These are phyloP conservation scores for Arvicanthis niloticus DNA, from an alignment of 2,113 vertebrate genomes.

Conservation along the genomic window DNA sequence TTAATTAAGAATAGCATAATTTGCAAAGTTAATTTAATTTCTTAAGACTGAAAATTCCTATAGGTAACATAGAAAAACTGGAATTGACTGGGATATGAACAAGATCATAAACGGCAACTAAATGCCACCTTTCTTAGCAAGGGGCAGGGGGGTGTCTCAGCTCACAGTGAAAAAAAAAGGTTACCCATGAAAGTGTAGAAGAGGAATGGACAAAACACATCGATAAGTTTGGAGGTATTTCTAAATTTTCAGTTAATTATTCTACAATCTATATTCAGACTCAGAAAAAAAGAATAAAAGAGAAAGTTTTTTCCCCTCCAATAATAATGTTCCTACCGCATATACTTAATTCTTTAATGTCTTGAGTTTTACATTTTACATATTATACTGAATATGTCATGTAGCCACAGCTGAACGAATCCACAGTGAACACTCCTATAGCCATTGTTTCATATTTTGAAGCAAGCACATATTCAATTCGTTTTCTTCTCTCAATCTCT, in stretches of 20 bases:
- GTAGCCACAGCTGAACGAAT: not conserved
- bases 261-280: not conserved
- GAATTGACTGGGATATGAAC: constrained; percentile 35
- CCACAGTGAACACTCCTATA: not conserved
- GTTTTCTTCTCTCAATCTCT: not conserved
- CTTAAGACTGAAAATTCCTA: constrained; percentile 36
- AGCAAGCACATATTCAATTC: not conserved
- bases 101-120: not conserved
- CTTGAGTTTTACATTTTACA: not conserved
- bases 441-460: not conserved
- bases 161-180: not conserved
- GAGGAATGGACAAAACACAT: not conserved
- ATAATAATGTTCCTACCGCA: not conserved
- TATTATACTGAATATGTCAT: not conserved
- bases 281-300: not conserved
- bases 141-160: no score
- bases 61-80: not conserved
- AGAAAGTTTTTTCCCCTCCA: not conserved
- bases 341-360: constrained; percentile 2
- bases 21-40: constrained; percentile 4
- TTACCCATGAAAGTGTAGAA: not conserved
- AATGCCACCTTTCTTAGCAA: not conserved
- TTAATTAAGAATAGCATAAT: constrained; percentile 18
- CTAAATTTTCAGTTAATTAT: not conserved
- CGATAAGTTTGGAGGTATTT: not conserved